Percentiles rank a stretch among this genome's conserved stretches.
Conservation (phyloP, 2,113 vertebrate genomes). For the Hypocryptadius cinnamomeus region DNA sequence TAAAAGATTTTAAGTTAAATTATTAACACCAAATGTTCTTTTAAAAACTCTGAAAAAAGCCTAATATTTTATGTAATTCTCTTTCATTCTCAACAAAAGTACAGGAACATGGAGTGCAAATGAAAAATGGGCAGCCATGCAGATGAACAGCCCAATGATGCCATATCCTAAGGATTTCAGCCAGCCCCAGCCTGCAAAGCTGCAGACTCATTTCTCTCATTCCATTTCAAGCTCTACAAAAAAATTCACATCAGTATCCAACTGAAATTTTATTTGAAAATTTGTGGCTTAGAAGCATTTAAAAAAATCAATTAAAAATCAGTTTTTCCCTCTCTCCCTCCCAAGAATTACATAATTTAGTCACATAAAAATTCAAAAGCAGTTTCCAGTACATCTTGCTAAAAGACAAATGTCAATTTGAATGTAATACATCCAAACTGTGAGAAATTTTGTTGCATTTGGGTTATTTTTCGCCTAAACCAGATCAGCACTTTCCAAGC, state of each 20-base stretch:
- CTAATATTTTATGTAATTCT: background rate
- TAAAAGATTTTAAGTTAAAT: background rate
- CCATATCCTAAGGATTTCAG: background rate
- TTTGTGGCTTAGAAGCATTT: background rate
- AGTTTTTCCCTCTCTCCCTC: background rate
- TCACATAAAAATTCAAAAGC: background rate
- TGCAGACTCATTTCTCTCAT: background rate
- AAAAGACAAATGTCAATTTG: background rate
- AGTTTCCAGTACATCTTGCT: background rate
- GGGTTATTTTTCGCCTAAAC: background rate
- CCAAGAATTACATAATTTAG: background rate
- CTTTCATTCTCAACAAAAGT: background rate
- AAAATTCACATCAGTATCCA: background rate
- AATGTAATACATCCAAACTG: background rate
- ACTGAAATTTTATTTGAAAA: background rate
- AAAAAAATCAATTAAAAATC: background rate
- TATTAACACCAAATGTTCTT: background rate
- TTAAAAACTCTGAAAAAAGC: background rate
- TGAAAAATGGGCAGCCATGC: background rate
- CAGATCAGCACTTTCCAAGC: background rate
- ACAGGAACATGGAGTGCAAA: background rate
- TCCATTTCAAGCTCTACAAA: background rate
- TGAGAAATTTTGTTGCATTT: background rate
- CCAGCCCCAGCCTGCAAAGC: background rate
- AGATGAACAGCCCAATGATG: background rate